Evolutionary conservation across 2,888 invertebrate species (phyloP), one percentile per base, ranked within the genome.

Genomic region (Drosophila prostipennis): DNA sequence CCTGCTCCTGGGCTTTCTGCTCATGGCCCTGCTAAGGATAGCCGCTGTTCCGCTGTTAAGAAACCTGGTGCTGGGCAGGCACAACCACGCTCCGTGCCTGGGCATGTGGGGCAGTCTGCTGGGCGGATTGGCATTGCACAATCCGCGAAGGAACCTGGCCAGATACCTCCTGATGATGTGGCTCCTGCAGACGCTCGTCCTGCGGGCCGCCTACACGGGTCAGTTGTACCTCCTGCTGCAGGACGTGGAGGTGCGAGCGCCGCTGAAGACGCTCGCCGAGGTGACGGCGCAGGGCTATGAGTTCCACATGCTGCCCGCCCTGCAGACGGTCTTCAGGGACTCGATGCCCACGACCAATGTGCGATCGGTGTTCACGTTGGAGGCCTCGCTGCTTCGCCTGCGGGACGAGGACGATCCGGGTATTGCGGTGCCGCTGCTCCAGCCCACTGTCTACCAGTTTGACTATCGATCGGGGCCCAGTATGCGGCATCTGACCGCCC

Each of bases 131-230:
- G 74, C 79, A 3, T 26, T 51, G 5, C 59, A 60, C 13, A 63
- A 79, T 53, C 91, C 91, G 1, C 67, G 74, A 11, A 73, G 89
- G 0, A 91, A 87, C 43, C 91, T 91, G 45, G 89, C 91, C 0
- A 88, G 91, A 0, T 90, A 78, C n/a, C 39, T 91, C n/a, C 73
- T 91, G 1, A 43, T 79, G 0, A 1, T 90, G 6, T 91, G 91
- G 91, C 51, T 91, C 5, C 16, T 89, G 0, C 79, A 87, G 29
- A 87, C 89, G 0, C 61, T 91, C 40, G 74, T 91, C 0, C 1
- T 91, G 14, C 80, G 91, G 1, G 79, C 79, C 42, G 90, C 90
- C 10, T 91, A 91, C 54, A 80, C 80, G 0, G 87, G 91, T 0
- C 89, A 90, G 58, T 61, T 91, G 3, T 91, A 72, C 16, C 75